Base-by-base conservation (phyloP, 2,113 vertebrate genomes). In the Catharus minimus region DNA sequence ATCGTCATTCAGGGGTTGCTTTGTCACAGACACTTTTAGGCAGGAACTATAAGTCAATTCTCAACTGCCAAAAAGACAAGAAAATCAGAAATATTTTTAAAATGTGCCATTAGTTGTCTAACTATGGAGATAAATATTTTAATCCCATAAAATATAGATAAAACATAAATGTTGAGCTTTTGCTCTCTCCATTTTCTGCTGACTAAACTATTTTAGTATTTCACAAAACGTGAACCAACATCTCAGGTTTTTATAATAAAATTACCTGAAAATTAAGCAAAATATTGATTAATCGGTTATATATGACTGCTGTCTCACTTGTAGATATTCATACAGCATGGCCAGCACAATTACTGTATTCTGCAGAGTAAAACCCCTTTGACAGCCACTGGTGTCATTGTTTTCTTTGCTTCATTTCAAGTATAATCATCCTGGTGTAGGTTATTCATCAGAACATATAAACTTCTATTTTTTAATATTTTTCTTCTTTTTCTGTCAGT, bases 341-440 rank as follows among this genome's bases (percentile, higher is more conserved):
- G 3, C 5, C n/a, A 27, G 14, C 4, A 55, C 12, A 56, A 47
- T 28, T 82, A 27, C 21, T 44, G 11, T 15, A 16, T 19, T 30
- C 5, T 38, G 10, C 22, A 44, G 44, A 60, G 69, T 24, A 44
- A 52, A 82, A 57, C 9, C 3, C 15, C 46, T 36, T 4, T 44
- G 14, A 28, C 5, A 28, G 8, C 12, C 15, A 5, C 26, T 5
- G 2, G 4, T 79, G 10, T 50, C 36, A 60, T 41, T 41, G 3
- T 32, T 27, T 33, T 17, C 1, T 44, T 72, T 72, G 5, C 33
- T 92, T 55, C 13, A 32, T 36, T n/a, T 73, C 23, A 32, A 43
- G 11, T n/a, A 16, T 44, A 85, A 74, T 24, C 19, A 71, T 23
- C 24, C 20, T 82, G 7, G 10, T 26, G 5, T 0, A 0, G 0